Evolutionary conservation across 2,888 invertebrate genomes (phyloP).

Genomic region (Bombylius discolor): DNA sequence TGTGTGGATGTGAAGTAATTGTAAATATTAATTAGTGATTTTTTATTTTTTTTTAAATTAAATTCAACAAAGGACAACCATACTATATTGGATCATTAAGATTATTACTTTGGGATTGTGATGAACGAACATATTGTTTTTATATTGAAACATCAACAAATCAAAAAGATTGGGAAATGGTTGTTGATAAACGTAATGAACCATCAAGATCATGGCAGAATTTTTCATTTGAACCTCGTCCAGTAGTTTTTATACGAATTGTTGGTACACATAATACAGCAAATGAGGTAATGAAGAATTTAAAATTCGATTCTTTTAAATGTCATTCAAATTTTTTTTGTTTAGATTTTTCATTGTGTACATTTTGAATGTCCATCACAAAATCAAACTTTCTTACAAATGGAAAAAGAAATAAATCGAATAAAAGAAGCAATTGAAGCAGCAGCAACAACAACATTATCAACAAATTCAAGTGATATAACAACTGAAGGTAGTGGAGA

Average conservation of each 20-base stretch:
- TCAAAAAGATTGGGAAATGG: slow-evolving; percentile 81
- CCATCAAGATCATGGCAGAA: slow-evolving; percentile 90
- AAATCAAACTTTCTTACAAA: slow-evolving; percentile 24
- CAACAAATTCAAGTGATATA: too few relatives aligned
- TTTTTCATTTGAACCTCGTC: slow-evolving; percentile 66
- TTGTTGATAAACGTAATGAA: slow-evolving; percentile 77
- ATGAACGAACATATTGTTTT: slow-evolving; percentile 87
- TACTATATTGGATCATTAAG: slow-evolving; percentile 83
- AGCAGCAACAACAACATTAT: too few relatives aligned
- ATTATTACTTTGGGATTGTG: slow-evolving; percentile 94
- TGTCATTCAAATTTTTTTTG: slow-evolving; percentile 4
- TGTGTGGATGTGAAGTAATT: too few relatives aligned
- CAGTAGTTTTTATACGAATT: slow-evolving; percentile 87
- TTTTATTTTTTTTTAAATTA: neutral
- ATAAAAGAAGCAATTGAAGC: neutral
- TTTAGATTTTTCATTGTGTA: slow-evolving; percentile 90
- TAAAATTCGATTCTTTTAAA: neutral
- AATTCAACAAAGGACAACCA: slow-evolving; percentile 56
- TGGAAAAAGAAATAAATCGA: neutral
- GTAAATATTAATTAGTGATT: too few relatives aligned
- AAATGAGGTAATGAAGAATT: slow-evolving; percentile 61
- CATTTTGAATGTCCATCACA: slow-evolving; percentile 93
- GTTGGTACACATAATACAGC: slow-evolving; percentile 95
- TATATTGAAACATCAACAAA: slow-evolving; percentile 91
- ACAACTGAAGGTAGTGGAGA: too few relatives aligned